Conservation (phyloP, 1,140 invertebrate genomes). For the Teleogryllus occipitalis region DNA sequence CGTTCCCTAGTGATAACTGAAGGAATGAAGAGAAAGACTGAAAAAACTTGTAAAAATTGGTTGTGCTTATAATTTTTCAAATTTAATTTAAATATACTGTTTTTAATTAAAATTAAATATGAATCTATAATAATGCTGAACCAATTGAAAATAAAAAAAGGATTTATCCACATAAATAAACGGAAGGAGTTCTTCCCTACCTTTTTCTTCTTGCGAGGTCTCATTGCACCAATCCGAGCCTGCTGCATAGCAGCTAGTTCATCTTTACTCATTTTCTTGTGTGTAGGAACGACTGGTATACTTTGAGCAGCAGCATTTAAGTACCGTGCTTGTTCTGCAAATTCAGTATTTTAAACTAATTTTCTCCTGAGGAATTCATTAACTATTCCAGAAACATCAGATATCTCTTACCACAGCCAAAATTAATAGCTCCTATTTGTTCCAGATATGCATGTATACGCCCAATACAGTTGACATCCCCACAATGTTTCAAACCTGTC, state of each 20-base stretch:
- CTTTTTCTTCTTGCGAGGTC: slow-evolving; percentile 27
- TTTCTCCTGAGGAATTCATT: background rate
- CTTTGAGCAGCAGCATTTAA: background rate
- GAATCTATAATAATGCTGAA: no score
- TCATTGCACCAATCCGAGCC: slow-evolving; percentile 23
- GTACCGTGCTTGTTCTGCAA: slow-evolving; percentile 33
- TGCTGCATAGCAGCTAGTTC: slow-evolving; percentile 16
- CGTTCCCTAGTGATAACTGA: no score
- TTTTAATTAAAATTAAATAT: no score
- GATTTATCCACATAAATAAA: no score
- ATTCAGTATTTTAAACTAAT: background rate
- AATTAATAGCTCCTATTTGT: slow-evolving; percentile 56
- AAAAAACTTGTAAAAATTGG: no score
- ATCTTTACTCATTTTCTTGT: slow-evolving; percentile 14
- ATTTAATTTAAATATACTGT: no score
- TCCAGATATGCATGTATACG: slow-evolving; percentile 53
- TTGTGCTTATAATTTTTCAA: no score
- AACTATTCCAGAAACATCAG: background rate
- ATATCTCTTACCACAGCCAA: slow-evolving; percentile 46
- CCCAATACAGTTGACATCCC: slow-evolving; percentile 55
- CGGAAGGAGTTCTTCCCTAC: background rate
- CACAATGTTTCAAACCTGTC: slow-evolving; percentile 50
- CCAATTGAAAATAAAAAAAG: no score
- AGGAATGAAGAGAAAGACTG: no score
- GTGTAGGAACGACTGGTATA: slow-evolving; percentile 17